These are phyloP conservation scores for Erannis defoliaria DNA, from an alignment of 2,888 invertebrate genomes.

Conservation along the genomic window DNA sequence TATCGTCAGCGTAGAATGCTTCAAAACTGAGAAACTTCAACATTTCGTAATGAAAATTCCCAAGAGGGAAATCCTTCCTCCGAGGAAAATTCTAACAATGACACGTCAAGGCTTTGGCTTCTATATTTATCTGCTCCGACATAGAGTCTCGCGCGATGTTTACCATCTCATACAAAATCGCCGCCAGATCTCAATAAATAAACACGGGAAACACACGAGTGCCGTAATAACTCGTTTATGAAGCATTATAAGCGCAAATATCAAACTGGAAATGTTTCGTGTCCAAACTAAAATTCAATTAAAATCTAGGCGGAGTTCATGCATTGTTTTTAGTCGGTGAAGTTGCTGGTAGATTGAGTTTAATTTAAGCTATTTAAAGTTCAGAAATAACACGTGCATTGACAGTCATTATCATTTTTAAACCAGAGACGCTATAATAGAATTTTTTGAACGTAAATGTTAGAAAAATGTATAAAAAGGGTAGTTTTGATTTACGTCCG, in stretches of 20 bases:
- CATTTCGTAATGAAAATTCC: no score
- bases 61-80: no score
- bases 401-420: background rate
- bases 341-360: constrained; percentile 16
- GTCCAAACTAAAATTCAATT: constrained; percentile 42
- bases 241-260: constrained; percentile 42
- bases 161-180: constrained; percentile 67
- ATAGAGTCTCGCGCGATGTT: constrained; percentile 64
- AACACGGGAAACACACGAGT: constrained; percentile 43
- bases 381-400: constrained; percentile 11
- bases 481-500: no score
- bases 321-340: constrained; percentile 32
- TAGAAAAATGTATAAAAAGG: no score
- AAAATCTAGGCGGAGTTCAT: constrained; percentile 26
- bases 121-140: no score
- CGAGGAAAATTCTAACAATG: no score
- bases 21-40: no score
- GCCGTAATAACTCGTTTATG: constrained; percentile 49
- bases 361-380: constrained; percentile 10
- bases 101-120: no score
- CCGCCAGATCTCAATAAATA: constrained; percentile 55
- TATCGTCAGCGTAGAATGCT: no score
- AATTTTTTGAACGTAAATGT: no score
- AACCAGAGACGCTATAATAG: no score
- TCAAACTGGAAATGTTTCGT: constrained; percentile 44